Evolutionary conservation across 2,888 invertebrate species (phyloP).

Genomic region (Thymelicus sylvestris): DNA sequence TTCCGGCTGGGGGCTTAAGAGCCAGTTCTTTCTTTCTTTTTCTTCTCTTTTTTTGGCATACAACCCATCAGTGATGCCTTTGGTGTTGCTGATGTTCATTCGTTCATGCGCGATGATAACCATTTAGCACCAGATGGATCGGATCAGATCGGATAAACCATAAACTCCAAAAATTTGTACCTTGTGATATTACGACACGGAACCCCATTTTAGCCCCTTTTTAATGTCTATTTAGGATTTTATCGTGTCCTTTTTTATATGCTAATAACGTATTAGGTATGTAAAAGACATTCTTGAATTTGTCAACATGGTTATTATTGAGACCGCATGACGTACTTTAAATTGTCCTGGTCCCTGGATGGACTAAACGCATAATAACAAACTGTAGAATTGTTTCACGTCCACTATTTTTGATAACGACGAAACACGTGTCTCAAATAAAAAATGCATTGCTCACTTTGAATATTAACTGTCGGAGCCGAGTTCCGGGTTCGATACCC

Average conservation of each 20-base stretch:
- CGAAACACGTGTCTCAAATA: conserved; percentile 42
- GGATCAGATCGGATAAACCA: no score
- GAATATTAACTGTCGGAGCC: conserved; percentile 42
- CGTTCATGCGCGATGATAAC: no score
- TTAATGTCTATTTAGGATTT: no score
- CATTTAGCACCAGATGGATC: no score
- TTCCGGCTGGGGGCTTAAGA: no score
- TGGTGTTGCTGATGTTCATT: no score
- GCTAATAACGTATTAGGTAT: background rate
- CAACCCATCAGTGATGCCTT: no score
- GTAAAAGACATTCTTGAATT: background rate
- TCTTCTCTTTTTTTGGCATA: no score
- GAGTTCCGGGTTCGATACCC: conserved; percentile 50
- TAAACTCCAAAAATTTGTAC: no score
- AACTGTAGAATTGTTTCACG: conserved; percentile 39
- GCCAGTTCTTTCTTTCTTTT: no score
- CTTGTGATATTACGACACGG: no score
- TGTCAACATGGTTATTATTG: background rate
- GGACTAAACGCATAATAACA: conserved; percentile 19
- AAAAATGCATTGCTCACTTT: conserved; percentile 46
- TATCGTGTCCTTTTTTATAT: background rate
- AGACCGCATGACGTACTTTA: background rate
- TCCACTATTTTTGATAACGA: conserved; percentile 42
- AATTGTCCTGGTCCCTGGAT: background rate
- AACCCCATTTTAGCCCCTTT: no score